These are phyloP conservation scores for Ferdinandea cuprea DNA, from an alignment of 2,888 invertebrate species.

Conservation along the genomic window DNA sequence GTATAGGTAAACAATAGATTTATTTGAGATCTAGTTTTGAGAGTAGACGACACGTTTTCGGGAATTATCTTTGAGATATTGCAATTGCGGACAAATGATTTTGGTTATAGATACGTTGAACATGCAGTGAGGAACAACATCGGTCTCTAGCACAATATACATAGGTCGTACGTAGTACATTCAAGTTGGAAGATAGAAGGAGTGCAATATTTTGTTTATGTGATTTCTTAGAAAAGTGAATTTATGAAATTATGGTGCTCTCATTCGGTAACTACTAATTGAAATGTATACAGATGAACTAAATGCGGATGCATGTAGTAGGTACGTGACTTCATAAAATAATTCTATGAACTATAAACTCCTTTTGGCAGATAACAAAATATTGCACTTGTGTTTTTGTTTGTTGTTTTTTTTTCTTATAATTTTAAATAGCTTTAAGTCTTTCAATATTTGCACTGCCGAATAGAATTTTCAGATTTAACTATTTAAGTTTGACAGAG, in stretches of 20 bases:
- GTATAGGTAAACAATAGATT: constrained; percentile 70
- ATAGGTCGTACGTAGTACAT: background rate
- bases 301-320: constrained; percentile 30
- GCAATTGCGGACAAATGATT: constrained; percentile 69
- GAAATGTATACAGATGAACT: constrained; percentile 47
- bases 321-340: constrained; percentile 23
- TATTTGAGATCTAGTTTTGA: constrained; percentile 72
- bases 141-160: background rate
- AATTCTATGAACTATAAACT: constrained; percentile 21
- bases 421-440: no score
- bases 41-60: constrained; percentile 72
- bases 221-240: constrained; percentile 60
- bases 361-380: background rate
- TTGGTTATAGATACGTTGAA: constrained; percentile 54
- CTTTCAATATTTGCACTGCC: no score
- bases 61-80: constrained; percentile 72
- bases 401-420: no score
- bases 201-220: constrained; percentile 43
- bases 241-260: constrained; percentile 50
- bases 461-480: no score
- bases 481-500: no score
- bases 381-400: constrained; percentile 20
- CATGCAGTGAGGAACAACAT: constrained; percentile 27
- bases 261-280: constrained; percentile 58
- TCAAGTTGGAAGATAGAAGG: background rate